A percentile compares a stretch with the other conserved stretches of the same genome.
Conservation (phyloP, 1,140 invertebrate genomes). For the Scaptomyza montana region DNA sequence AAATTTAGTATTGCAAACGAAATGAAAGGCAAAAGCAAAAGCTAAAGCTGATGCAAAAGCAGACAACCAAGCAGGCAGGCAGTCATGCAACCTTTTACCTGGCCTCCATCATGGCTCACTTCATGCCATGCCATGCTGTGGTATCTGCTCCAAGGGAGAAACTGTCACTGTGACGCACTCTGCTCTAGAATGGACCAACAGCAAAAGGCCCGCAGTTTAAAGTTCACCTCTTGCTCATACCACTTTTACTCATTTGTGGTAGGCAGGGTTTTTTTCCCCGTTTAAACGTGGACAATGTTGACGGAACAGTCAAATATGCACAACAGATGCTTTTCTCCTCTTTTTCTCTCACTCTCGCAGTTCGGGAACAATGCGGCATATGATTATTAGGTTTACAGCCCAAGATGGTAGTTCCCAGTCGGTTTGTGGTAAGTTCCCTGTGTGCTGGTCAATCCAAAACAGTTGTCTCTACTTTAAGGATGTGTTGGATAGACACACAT, state of each 20-base stretch:
- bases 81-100: constrained; percentile 7
- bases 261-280: constrained; percentile 29
- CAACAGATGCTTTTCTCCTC: constrained; percentile 31
- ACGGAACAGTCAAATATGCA: constrained; percentile 61
- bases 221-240: constrained; percentile 20
- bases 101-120: constrained; percentile 25
- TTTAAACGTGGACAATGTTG: constrained; percentile 3
- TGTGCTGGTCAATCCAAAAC: constrained; percentile 5
- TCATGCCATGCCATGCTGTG: not conserved
- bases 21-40: constrained; percentile 25
- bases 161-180: not conserved
- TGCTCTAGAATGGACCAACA: constrained; percentile 9
- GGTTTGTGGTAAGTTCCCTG: not conserved
- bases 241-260: constrained; percentile 28
- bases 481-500: constrained; percentile 25
- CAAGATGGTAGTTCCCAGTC: constrained; percentile 35
- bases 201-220: constrained; percentile 47
- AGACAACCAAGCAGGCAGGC: constrained; percentile 11
- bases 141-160: constrained; percentile 9
- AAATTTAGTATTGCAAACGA: constrained; percentile 57
- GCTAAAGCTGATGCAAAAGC: constrained; percentile 20
- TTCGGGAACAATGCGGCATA: constrained; percentile 67
- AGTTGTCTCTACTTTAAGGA: constrained; percentile 52
- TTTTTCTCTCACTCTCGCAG: not conserved
- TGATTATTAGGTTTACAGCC: constrained; percentile 44